phyloP scores from a whole-genome alignment of 2,797 vertebrate species.

The Sebastes elongatus region DNA sequence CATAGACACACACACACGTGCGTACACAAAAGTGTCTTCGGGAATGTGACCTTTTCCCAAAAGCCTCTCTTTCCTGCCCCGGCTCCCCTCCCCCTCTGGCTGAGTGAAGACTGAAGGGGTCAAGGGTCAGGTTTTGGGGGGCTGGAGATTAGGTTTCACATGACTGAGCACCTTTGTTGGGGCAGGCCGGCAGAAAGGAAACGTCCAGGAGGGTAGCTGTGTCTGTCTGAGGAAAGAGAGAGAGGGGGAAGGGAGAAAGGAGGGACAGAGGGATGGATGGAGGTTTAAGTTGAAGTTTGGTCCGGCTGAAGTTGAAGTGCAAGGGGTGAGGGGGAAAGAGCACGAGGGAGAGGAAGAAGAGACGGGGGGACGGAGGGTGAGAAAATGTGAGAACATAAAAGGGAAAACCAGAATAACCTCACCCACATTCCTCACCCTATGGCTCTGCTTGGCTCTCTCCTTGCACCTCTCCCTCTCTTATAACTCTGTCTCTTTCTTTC shows the following conservation, averaged over 20 bases:
- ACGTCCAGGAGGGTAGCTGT: slow-evolving; percentile 84
- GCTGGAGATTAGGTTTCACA: slow-evolving; percentile 87
- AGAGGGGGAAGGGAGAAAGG: background rate
- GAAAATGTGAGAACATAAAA: slow-evolving; percentile 42
- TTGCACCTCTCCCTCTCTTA: slow-evolving; percentile 32
- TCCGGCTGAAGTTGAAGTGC: slow-evolving; percentile 65
- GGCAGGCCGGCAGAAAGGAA: slow-evolving; percentile 82
- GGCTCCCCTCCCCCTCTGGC: slow-evolving; percentile 79
- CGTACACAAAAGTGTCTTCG: slow-evolving; percentile 77
- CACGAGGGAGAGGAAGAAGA: slow-evolving; percentile 1
- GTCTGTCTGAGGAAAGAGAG: slow-evolving; percentile 78
- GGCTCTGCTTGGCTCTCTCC: slow-evolving; percentile 18
- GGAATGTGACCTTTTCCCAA: slow-evolving; percentile 84
- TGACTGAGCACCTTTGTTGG: slow-evolving; percentile 88
- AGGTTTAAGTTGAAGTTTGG: slow-evolving; percentile 60
- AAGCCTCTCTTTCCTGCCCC: slow-evolving; percentile 83
- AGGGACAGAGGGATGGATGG: slow-evolving; percentile 56
- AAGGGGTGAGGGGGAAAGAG: slow-evolving; percentile 31
- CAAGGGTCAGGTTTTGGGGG: slow-evolving; percentile 84
- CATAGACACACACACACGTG: slow-evolving; percentile 60
- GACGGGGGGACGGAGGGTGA: background rate
- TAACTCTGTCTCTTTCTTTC: slow-evolving; percentile 7
- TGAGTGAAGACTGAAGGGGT: slow-evolving; percentile 84
- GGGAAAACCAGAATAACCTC: slow-evolving; percentile 53
- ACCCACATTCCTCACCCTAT: slow-evolving; percentile 47